Conservation (phyloP, 1,140 invertebrate species). For the Drosophila sechellia region DNA sequence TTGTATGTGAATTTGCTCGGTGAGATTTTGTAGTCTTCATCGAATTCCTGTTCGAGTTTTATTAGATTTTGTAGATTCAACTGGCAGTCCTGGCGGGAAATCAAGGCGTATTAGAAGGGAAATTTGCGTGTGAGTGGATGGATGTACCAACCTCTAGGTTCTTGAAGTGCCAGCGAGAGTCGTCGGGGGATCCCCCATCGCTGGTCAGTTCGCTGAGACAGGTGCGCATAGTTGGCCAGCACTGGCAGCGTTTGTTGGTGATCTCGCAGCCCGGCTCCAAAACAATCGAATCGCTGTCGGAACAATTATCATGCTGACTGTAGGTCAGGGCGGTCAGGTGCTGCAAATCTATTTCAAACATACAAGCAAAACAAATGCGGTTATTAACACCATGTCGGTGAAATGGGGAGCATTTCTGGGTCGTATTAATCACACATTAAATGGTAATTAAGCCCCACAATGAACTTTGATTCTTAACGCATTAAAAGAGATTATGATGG, state of each 20-base stretch:
- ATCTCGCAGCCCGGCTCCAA: constrained; percentile 82
- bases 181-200: constrained; percentile 59
- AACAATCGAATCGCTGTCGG: constrained; percentile 71
- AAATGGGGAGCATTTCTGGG: neutral
- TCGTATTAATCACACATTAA: constrained; percentile 45
- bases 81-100: constrained; percentile 70
- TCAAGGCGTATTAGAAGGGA: neutral
- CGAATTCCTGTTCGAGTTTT: constrained; percentile 82
- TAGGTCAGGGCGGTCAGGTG: constrained; percentile 70
- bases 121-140: neutral
- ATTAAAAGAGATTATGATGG: constrained; percentile 34
- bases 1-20: constrained; percentile 83
- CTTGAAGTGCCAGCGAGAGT: constrained; percentile 80
- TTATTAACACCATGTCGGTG: constrained; percentile 15
- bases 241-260: constrained; percentile 82
- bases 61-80: constrained; percentile 83
- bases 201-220: constrained; percentile 67
- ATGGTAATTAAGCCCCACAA: constrained; percentile 38
- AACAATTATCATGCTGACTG: constrained; percentile 71
- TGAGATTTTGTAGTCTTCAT: constrained; percentile 84
- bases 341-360: constrained; percentile 59
- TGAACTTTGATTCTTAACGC: constrained; percentile 22
- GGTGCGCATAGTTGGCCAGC: constrained; percentile 77
- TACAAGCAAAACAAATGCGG: constrained; percentile 13
- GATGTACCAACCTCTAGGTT: constrained; percentile 67